A percentile compares a stretch with the other conserved stretches of the same genome.
Conservation (phyloP, 2,113 vertebrate species). For the Mola mola region DNA sequence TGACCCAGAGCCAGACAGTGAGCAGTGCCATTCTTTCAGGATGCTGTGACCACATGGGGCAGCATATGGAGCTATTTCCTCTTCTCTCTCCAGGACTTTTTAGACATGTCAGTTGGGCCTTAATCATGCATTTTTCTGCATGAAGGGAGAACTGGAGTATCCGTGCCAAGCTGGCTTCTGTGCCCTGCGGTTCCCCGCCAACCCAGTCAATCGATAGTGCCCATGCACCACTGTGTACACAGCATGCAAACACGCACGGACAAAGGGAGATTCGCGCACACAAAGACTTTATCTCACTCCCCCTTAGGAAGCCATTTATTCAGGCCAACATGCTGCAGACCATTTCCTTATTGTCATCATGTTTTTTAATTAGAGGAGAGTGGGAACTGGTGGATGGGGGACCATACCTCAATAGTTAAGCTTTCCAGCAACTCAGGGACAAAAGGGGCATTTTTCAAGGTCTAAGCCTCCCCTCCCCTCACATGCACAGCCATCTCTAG, state of each 20-base stretch:
- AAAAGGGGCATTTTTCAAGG: slow-evolving; percentile 81
- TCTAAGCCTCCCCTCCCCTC: slow-evolving; percentile 69
- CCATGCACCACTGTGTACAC: slow-evolving; percentile 47
- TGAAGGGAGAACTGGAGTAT: slow-evolving; percentile 66
- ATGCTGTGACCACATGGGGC: slow-evolving; percentile 63
- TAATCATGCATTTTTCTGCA: slow-evolving; percentile 76
- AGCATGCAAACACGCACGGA: slow-evolving; percentile 31
- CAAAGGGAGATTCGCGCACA: slow-evolving; percentile 11
- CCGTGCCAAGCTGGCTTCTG: slow-evolving; percentile 60
- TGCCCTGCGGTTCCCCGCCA: slow-evolving; percentile 60
- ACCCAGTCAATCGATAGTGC: slow-evolving; percentile 64
- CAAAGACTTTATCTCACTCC: slow-evolving; percentile 40
- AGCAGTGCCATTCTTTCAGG: slow-evolving; percentile 48
- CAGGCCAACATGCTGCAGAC: slow-evolving; percentile 44
- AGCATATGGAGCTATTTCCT: slow-evolving; percentile 72
- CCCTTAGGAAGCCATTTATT: slow-evolving; percentile 50
- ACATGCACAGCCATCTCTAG: slow-evolving; percentile 59
- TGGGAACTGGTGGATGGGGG: slow-evolving; percentile 53
- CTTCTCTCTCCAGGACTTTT: slow-evolving; percentile 62
- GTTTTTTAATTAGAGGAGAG: slow-evolving; percentile 73
- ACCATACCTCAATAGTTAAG: slow-evolving; percentile 65
- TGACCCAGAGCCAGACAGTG: slow-evolving; percentile 47
- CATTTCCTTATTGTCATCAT: slow-evolving; percentile 63
- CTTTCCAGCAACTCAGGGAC: slow-evolving; percentile 70
- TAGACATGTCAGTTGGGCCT: slow-evolving; percentile 73